Evolutionary conservation across 2,113 vertebrate genomes (phyloP).

Genomic region (Ciconia maguari): DNA sequence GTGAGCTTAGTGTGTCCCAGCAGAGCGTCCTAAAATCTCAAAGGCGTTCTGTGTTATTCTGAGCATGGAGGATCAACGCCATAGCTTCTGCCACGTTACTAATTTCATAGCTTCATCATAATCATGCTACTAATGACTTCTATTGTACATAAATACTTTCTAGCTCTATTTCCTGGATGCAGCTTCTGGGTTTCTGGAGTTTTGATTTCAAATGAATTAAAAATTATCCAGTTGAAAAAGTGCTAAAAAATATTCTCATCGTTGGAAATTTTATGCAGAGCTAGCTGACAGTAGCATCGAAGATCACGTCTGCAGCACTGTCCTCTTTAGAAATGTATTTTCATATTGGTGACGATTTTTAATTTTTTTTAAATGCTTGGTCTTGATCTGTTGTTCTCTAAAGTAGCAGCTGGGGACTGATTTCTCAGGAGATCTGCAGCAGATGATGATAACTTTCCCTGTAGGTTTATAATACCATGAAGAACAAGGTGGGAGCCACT

Average conservation of each 20-base stretch:
- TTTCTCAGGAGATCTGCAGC: neutral
- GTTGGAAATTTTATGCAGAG: neutral
- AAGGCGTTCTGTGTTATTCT: neutral
- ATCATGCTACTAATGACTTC: neutral
- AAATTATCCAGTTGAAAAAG: neutral
- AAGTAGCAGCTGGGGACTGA: neutral
- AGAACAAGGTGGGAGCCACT: neutral
- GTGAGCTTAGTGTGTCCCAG: neutral
- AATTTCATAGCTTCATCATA: neutral
- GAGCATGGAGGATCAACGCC: neutral
- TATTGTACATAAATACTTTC: neutral
- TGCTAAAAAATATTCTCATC: neutral
- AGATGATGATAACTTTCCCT: neutral
- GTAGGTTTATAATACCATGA: neutral
- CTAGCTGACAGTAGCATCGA: neutral
- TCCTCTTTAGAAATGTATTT: neutral
- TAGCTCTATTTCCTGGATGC: neutral
- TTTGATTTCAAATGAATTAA: neutral
- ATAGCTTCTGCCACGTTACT: neutral
- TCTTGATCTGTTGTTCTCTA: neutral
- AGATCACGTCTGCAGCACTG: neutral
- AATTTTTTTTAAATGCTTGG: neutral
- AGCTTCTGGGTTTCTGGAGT: neutral
- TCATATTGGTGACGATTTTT: neutral
- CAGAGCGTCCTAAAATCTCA: neutral